Evolutionary conservation across 2,888 invertebrate species (phyloP), one percentile per base, ranked within the genome.

Genomic region (Ormyrus rosae): DNA sequence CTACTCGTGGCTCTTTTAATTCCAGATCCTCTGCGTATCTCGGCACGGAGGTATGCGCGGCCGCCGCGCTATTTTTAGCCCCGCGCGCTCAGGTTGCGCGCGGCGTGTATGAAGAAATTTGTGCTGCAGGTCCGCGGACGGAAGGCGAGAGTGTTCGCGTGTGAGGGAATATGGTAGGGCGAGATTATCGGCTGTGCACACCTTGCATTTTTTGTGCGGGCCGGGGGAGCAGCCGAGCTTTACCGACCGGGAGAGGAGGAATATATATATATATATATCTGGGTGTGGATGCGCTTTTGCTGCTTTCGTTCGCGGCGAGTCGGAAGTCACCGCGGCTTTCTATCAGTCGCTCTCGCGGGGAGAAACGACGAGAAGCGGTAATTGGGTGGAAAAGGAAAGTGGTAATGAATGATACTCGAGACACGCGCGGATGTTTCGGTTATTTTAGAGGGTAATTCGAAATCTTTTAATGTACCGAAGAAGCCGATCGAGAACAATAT

Each of bases 11-110:
- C 65, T 19, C 65, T 67, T 75, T 80, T 64, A 74, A 73, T 74
- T 69, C 58, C 74, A 74, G 56, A 68, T 70, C 48, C 67, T 34
- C 67, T 13, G 34, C 55, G 46, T 19, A 19, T 19, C 19, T 19
- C n/a, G 53, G 10, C 13, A n/a, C 11, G 48, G 9, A 46, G 70
- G 70, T 58, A 60, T 70, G 58, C 48, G 19, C 19, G 46, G 46
- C 13, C 9, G 64, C 11, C 6, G n/a, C 10, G 63, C 55, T 78
- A 78, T 78, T 78, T 78, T 78, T 65, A 78, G 65, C 53, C 8
- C 19, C 9, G 53, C 11, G 7, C 7, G 34, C n/a, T 9, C 48
- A 64, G 10, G 46, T 53, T 53, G 60, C 9, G 10, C 51, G 67
- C 34, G 48, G 34, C 34, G 34, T 53, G 65, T 46, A 58, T 58